These are phyloP conservation scores for Staurois parvus DNA, from an alignment of 2,797 vertebrate genomes.

Conservation along the genomic window DNA sequence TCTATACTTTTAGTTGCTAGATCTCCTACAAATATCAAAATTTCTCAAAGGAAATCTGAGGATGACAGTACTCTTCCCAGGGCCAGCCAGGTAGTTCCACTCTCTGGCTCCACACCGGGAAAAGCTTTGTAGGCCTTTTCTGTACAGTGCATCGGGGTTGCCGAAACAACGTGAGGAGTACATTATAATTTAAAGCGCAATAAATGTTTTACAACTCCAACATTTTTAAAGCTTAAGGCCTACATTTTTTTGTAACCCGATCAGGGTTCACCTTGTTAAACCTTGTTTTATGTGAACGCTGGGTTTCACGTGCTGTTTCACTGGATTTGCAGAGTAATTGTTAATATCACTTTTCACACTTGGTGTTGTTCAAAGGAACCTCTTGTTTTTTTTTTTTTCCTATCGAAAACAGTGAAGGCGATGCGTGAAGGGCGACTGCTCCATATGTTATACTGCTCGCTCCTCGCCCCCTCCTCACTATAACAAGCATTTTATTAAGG, in stretches of 20 bases:
- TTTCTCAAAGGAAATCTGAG: constrained; percentile 10
- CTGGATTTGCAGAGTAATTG: constrained; percentile 64
- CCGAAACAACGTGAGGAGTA: constrained; percentile 78
- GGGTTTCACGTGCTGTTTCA: constrained; percentile 67
- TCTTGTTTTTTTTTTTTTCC: constrained; percentile 46
- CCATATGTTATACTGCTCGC: constrained; percentile 38
- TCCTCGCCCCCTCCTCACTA: not conserved
- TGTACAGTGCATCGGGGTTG: constrained; percentile 70
- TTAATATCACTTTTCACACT: constrained; percentile 70
- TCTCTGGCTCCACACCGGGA: not conserved
- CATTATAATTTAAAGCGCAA: constrained; percentile 82
- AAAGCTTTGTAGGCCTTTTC: constrained; percentile 67
- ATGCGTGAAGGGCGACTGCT: constrained; percentile 19
- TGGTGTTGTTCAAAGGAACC: constrained; percentile 58
- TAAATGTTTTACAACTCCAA: constrained; percentile 80
- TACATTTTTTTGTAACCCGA: constrained; percentile 73
- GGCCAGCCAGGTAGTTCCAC: not conserved
- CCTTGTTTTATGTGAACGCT: constrained; percentile 75
- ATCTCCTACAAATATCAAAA: not conserved
- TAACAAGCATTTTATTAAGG: constrained; percentile 31
- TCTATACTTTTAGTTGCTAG: too few relatives aligned
- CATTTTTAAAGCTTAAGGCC: constrained; percentile 75
- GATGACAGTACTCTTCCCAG: not conserved
- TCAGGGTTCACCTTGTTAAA: constrained; percentile 82
- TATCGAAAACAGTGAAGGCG: constrained; percentile 62